phyloP scores from a whole-genome alignment of 2,888 invertebrate species.

The Dicranocentrus wangi region DNA sequence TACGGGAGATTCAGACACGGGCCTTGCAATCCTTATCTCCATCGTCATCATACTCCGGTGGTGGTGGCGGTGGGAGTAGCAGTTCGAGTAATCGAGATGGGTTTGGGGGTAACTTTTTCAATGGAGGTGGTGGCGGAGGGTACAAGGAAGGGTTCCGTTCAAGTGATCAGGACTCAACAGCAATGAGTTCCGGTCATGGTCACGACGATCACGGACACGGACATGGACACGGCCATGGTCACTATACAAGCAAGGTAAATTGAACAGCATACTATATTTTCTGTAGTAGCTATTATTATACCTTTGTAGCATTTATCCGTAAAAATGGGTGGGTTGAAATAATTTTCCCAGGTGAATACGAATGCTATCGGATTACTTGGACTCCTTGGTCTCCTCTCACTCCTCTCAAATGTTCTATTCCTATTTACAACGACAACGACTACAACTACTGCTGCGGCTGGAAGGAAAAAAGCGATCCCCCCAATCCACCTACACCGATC shows the following conservation, averaged over 20 bases:
- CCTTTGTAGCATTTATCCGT: too few relatives aligned
- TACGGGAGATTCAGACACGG: constrained; percentile 13
- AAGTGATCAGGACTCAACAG: constrained; percentile 28
- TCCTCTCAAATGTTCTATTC: constrained; percentile 61
- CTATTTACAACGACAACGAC: constrained; percentile 64
- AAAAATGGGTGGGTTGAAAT: too few relatives aligned
- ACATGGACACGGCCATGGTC: constrained; percentile 1
- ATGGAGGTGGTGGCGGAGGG: constrained; percentile 33
- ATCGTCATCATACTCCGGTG: neutral
- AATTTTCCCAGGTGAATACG: too few relatives aligned
- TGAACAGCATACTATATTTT: too few relatives aligned
- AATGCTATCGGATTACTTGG: constrained; percentile 68
- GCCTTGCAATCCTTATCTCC: constrained; percentile 28
- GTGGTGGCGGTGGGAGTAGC: neutral
- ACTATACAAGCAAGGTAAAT: constrained; percentile 57
- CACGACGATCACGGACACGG: constrained; percentile 31
- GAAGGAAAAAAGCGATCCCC: constrained; percentile 27
- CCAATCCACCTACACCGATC: too few relatives aligned
- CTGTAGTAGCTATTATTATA: too few relatives aligned
- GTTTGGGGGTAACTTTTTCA: constrained; percentile 6
- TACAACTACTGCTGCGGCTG: constrained; percentile 32
- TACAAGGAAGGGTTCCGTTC: constrained; percentile 32
- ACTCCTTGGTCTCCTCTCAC: constrained; percentile 59
- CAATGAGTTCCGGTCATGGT: constrained; percentile 23
- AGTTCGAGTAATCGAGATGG: constrained; percentile 3